phyloP scores from a whole-genome alignment of 2,797 vertebrate genomes.

The Phataginus tetradactyla region DNA sequence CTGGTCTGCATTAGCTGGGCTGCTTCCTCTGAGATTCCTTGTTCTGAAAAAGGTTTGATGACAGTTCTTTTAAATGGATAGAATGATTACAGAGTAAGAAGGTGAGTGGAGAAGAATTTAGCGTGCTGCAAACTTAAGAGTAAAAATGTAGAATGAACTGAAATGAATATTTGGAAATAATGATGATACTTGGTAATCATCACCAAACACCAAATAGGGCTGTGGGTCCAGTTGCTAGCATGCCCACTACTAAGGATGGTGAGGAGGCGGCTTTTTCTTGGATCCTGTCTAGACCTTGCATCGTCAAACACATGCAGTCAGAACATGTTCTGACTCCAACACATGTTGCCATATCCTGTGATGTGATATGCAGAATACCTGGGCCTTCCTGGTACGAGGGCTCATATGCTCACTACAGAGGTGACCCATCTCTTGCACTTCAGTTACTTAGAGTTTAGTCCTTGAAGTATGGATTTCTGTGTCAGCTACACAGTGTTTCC shows the following conservation, averaged over 20 bases:
- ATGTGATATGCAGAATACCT: neutral
- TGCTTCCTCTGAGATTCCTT: neutral
- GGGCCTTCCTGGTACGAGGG: neutral
- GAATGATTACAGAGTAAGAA: neutral
- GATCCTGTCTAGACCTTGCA: neutral
- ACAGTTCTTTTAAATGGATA: neutral
- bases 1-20: neutral
- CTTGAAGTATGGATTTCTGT: neutral
- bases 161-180: neutral
- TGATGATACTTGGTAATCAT: neutral
- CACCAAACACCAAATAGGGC: neutral
- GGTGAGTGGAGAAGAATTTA: neutral
- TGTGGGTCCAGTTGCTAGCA: rapidly evolving
- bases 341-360: neutral
- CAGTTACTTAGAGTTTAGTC: neutral
- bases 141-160: neutral
- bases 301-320: neutral
- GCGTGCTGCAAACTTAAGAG: neutral
- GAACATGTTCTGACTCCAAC: neutral
- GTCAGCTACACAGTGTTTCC: neutral
- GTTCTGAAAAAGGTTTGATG: neutral
- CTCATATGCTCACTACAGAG: neutral
- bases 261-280: neutral
- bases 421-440: neutral
- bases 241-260: neutral